Percentiles rank a stretch among this genome's conserved stretches.
Conservation (phyloP, 2,797 vertebrate species). For the Cygnus olor region DNA sequence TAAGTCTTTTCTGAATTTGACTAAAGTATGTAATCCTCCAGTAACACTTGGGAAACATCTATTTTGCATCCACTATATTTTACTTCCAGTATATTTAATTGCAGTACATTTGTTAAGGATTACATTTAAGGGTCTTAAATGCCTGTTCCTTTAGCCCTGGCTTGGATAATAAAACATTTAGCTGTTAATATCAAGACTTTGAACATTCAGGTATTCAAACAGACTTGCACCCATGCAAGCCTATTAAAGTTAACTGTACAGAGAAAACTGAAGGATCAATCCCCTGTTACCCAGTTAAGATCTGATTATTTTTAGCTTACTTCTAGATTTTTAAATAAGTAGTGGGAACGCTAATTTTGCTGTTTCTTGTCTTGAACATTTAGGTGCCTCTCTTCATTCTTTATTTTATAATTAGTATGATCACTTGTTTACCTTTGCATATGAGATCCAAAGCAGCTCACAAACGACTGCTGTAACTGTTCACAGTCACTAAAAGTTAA, state of each 20-base stretch:
- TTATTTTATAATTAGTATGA: neutral
- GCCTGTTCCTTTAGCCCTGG: neutral
- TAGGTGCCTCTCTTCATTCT: neutral
- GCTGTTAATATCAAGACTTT: neutral
- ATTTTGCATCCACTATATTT: neutral
- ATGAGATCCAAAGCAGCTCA: neutral
- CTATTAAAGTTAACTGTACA: neutral
- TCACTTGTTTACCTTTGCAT: neutral
- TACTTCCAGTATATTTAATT: neutral
- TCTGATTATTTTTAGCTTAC: constrained; percentile 28
- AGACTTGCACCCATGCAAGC: neutral
- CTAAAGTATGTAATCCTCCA: neutral
- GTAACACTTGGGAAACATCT: neutral
- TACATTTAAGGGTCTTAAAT: neutral
- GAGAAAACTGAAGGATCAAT: neutral
- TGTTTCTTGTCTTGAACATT: neutral
- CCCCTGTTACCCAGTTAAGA: constrained; percentile 1
- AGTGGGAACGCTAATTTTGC: neutral
- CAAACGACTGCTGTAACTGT: neutral
- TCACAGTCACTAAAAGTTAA: constrained; percentile 18
- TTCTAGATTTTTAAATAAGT: constrained; percentile 56
- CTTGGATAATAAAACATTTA: neutral
- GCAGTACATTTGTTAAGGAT: neutral
- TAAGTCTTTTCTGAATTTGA: neutral
- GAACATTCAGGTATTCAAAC: neutral